Evolutionary conservation across 2,113 vertebrate species (phyloP).

Genomic region (Reinhardtius hippoglossoides): DNA sequence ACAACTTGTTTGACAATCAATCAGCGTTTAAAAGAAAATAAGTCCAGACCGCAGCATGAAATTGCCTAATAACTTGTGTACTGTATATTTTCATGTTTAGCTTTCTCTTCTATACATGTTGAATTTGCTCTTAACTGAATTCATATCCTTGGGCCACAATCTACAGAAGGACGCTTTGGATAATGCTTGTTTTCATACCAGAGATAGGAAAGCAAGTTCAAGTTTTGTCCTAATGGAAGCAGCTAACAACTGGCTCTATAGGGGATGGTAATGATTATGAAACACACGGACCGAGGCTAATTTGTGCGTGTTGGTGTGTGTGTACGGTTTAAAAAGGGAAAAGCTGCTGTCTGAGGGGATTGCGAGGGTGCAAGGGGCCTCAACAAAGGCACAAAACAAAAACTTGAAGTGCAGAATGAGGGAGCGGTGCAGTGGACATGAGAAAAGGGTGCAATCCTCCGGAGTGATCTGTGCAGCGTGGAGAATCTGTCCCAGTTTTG

Average conservation of each 20-base stretch:
- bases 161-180: not conserved
- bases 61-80: not conserved
- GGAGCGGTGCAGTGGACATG: constrained; percentile 33
- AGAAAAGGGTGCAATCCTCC: constrained; percentile 51
- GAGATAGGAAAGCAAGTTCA: not conserved
- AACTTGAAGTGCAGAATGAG: constrained; percentile 39
- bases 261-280: too few relatives aligned
- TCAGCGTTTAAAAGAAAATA: constrained; percentile 12
- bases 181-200: not conserved
- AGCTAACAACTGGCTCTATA: not conserved
- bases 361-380: constrained; percentile 12
- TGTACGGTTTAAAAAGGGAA: not conserved
- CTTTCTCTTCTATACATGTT: not conserved
- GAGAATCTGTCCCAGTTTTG: constrained; percentile 78
- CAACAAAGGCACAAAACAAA: constrained; percentile 35
- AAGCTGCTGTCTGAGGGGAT: constrained; percentile 31
- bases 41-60: not conserved
- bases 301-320: not conserved
- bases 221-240: not conserved
- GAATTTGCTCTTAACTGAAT: not conserved
- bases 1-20: not conserved
- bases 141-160: not conserved
- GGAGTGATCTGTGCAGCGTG: constrained; percentile 64
- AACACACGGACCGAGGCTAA: not conserved
- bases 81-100: not conserved